Base-by-base conservation (phyloP, 1,140 invertebrate species). In the Macrobrachium nipponense region DNA sequence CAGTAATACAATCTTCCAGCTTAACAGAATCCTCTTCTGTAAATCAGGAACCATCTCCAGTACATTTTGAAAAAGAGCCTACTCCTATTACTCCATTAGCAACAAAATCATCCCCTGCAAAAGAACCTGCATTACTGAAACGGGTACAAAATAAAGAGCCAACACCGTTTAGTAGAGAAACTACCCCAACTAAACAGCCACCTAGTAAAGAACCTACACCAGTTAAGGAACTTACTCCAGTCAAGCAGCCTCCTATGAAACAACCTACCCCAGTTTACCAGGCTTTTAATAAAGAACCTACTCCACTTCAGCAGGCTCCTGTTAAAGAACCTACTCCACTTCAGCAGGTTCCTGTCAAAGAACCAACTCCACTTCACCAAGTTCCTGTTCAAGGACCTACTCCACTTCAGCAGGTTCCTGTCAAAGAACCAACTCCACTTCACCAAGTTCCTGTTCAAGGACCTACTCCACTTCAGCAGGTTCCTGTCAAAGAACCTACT, bases 301-400 rank as follows among this genome's bases (percentile, higher is more conserved):
- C 73, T 11, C 43, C 73, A 43, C 43, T 76, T 17, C 27, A 44
- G 5, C 73, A 44, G 11, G n/a, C 18, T 11, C 18, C 43, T 44
- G 17, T 76, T 15, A 76, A 76, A n/a, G 73, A 76, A 20, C 36
- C 73, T 6, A 43, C 73, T 17, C 73, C 73, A 51, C 8, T 10
- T 8, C 7, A 51, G 51, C 51, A 10, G 12, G 51, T 51, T 51
- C 12, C 12, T 59, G 27, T 51, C 10, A 51, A 59, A 76, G 43
- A 76, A 59, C 27, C 20, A 11, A 43, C 73, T 51, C 73, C 73
- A 17, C 6, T 68, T 36, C 23, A 43, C 10, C 27, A 62, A 60
- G 18, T 66, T n/a, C 73, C 79, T 18, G 51, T 73, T 68, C 82
- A 76, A 27, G 85, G 82, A 58, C 60, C 72, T 8, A 36, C 72